Conservation (phyloP, 2,888 invertebrate genomes). For the Ptychoptera contaminata region DNA sequence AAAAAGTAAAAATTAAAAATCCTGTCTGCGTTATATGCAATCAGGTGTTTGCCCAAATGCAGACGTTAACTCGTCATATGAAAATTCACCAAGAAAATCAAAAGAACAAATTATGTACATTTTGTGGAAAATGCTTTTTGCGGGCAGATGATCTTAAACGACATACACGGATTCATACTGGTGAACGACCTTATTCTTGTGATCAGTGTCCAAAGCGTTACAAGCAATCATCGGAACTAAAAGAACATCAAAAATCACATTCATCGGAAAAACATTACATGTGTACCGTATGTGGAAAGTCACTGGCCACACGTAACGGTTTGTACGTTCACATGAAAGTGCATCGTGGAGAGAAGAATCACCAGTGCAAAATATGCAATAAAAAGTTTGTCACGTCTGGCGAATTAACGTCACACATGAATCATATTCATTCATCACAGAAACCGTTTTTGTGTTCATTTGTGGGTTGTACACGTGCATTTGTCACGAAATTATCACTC, state of each 20-base stretch:
- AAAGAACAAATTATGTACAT: conserved; percentile 15
- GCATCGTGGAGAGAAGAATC: conserved; percentile 14
- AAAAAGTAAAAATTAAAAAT: neutral
- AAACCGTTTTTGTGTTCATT: conserved; percentile 12
- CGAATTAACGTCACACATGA: conserved; percentile 13
- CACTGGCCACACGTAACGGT: conserved; percentile 14
- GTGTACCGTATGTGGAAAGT: conserved; percentile 15
- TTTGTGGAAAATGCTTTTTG: conserved; percentile 15
- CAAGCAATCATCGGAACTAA: conserved; percentile 9
- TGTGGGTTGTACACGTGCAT: conserved; percentile 12
- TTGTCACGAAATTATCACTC: conserved; percentile 13
- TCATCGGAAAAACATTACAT: conserved; percentile 12
- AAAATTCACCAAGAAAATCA: conserved; percentile 16
- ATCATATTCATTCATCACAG: conserved; percentile 13
- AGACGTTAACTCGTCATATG: conserved; percentile 29
- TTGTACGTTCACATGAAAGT: conserved; percentile 15
- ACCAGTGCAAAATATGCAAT: conserved; percentile 13
- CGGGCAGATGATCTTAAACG: conserved; percentile 16
- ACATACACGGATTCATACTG: conserved; percentile 18
- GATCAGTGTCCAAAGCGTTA: neutral
- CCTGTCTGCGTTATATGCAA: conserved; percentile 26
- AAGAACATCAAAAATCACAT: conserved; percentile 14
- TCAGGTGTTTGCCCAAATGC: conserved; percentile 29
- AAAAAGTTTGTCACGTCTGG: conserved; percentile 14
- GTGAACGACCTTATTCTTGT: conserved; percentile 10